Evolutionary conservation across 1,140 invertebrate species (phyloP).

Genomic region (Orchesella cincta): DNA sequence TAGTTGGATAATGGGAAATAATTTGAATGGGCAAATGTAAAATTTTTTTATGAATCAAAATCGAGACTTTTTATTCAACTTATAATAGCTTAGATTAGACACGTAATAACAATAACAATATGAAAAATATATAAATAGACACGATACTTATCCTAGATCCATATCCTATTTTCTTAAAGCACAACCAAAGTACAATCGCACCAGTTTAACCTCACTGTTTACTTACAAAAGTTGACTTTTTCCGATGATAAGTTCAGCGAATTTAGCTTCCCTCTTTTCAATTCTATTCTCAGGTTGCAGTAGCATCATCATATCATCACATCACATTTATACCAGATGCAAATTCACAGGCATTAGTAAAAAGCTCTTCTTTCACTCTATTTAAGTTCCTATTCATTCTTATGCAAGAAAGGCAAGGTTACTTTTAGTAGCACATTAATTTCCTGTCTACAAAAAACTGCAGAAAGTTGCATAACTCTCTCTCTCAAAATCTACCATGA

Average conservation of each 20-base stretch:
- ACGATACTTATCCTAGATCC: neutral
- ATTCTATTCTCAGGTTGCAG: too few species aligned
- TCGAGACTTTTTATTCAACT: neutral
- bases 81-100: neutral
- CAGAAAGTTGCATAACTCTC: too few species aligned
- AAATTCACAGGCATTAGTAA: too few species aligned
- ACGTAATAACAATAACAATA: neutral
- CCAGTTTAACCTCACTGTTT: neutral
- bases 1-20: too few species aligned
- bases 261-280: neutral
- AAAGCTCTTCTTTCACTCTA: too few species aligned
- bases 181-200: neutral
- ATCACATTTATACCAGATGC: too few species aligned
- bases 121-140: slow-evolving; percentile 20
- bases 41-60: neutral
- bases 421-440: too few species aligned
- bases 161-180: neutral
- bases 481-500: too few species aligned
- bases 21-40: neutral
- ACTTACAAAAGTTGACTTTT: neutral
- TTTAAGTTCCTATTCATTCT: too few species aligned
- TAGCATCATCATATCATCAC: too few species aligned
- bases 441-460: too few species aligned
- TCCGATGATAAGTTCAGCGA: neutral
- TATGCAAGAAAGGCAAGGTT: too few species aligned